phyloP scores from a whole-genome alignment of 1,140 invertebrate species.

The Temnothorax nylanderi region DNA sequence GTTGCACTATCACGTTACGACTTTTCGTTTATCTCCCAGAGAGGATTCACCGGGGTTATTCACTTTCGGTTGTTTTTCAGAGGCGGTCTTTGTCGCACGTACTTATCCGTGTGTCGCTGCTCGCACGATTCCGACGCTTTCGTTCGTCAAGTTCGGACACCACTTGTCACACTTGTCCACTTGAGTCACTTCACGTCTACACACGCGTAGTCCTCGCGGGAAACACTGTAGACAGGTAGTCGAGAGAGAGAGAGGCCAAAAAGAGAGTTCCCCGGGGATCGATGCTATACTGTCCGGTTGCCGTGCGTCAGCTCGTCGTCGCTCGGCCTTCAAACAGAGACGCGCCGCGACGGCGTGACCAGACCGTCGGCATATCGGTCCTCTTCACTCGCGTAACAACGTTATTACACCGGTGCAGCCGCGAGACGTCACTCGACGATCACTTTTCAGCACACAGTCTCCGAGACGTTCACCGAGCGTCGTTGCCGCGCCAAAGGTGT shows the following conservation, averaged over 20 bases:
- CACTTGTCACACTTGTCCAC: constrained; percentile 63
- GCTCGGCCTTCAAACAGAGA: neutral
- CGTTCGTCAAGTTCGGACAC: neutral
- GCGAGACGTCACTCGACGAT: constrained; percentile 30
- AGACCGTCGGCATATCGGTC: constrained; percentile 40
- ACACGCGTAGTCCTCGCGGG: constrained; percentile 61
- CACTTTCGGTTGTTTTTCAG: neutral
- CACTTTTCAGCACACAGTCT: constrained; percentile 24
- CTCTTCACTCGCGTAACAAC: constrained; percentile 51
- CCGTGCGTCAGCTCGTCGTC: constrained; percentile 64
- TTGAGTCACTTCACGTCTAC: constrained; percentile 3
- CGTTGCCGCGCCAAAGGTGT: constrained; percentile 5
- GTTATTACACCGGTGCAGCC: neutral
- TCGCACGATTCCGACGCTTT: neutral
- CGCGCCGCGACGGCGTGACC: neutral
- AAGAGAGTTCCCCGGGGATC: neutral
- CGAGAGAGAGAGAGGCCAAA: neutral
- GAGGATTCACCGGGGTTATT: constrained; percentile 8
- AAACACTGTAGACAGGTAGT: neutral
- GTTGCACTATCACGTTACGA: constrained; percentile 1
- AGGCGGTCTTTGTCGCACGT: neutral
- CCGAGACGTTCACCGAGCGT: no score
- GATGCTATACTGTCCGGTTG: constrained; percentile 53
- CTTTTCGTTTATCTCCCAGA: neutral
- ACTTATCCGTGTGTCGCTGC: neutral